A percentile compares a stretch with the other conserved stretches of the same genome.
phyloP scores from a whole-genome alignment of 2,888 invertebrate genomes.

The Sesamia inferens region DNA sequence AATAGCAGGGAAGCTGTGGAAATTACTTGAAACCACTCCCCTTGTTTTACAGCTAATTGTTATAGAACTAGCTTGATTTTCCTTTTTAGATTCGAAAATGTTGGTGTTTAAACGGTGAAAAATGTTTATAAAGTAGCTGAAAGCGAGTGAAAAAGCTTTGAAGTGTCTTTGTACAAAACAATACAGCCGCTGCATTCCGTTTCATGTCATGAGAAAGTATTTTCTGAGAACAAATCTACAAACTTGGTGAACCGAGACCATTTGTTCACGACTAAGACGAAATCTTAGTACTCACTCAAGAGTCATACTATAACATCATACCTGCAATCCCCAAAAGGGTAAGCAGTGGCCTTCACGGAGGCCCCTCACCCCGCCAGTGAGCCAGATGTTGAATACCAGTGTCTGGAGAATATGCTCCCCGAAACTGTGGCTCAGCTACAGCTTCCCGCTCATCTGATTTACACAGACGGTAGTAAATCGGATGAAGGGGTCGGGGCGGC shows the following conservation, averaged over 20 bases:
- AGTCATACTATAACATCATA: neutral
- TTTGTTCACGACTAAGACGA: slow-evolving; percentile 1
- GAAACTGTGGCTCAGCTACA: too few species aligned
- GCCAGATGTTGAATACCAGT: too few species aligned
- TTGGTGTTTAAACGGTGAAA: slow-evolving; percentile 25
- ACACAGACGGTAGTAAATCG: too few species aligned
- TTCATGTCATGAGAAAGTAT: neutral
- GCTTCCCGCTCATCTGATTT: too few species aligned
- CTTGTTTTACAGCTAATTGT: slow-evolving; percentile 46
- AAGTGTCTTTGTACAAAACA: slow-evolving; percentile 19
- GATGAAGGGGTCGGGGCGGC: too few species aligned
- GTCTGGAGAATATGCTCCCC: too few species aligned
- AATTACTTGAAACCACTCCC: slow-evolving; percentile 42
- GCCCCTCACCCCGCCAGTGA: too few species aligned
- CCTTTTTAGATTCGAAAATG: slow-evolving; percentile 24
- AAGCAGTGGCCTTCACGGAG: too few species aligned
- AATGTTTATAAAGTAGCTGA: slow-evolving; percentile 25
- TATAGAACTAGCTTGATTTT: slow-evolving; percentile 41
- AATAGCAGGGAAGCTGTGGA: slow-evolving; percentile 27
- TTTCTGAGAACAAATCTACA: slow-evolving; percentile 8
- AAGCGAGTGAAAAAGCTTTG: slow-evolving; percentile 27
- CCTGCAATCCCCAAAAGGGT: neutral
- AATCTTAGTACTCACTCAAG: neutral
- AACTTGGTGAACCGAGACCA: neutral
- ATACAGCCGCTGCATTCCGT: neutral